phyloP scores from a whole-genome alignment of 2,888 invertebrate species.

The Galerucella calmariensis region DNA sequence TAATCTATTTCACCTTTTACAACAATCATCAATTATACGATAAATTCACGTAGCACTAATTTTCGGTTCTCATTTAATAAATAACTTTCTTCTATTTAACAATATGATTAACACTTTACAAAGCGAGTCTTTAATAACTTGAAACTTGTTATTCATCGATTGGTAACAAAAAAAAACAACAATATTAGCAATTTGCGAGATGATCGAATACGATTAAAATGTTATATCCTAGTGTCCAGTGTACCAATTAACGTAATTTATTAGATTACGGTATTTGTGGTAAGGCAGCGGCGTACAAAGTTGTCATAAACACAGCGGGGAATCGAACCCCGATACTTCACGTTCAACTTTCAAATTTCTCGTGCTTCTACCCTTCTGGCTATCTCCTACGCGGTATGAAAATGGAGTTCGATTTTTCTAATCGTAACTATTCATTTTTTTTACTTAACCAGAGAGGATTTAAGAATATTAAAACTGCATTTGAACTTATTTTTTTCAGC shows the following conservation, averaged over 20 bases:
- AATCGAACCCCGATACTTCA: no score
- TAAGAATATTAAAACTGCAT: no score
- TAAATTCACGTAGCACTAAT: constrained; percentile 6
- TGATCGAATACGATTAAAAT: constrained; percentile 40
- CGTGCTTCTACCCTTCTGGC: no score
- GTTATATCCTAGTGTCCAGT: constrained; percentile 33
- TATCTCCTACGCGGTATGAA: no score
- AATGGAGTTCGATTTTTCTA: no score
- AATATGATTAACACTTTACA: constrained; percentile 33
- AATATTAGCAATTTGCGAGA: constrained; percentile 37
- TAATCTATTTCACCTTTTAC: not conserved
- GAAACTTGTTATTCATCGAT: constrained; percentile 23
- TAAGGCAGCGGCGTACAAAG: constrained; percentile 6
- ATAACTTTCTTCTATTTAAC: constrained; percentile 22
- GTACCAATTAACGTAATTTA: constrained; percentile 40
- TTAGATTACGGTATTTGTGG: constrained; percentile 38
- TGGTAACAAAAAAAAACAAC: constrained; percentile 27
- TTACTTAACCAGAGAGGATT: no score
- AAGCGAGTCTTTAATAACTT: constrained; percentile 26
- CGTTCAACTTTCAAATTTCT: no score
- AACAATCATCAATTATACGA: not conserved
- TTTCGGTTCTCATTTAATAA: constrained; percentile 27
- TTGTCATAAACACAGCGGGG: not conserved
- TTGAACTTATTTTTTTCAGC: no score
- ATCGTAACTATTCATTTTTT: no score